These are phyloP conservation scores for Zalophus californianus DNA, from an alignment of 2,797 vertebrate species.

Conservation along the genomic window DNA sequence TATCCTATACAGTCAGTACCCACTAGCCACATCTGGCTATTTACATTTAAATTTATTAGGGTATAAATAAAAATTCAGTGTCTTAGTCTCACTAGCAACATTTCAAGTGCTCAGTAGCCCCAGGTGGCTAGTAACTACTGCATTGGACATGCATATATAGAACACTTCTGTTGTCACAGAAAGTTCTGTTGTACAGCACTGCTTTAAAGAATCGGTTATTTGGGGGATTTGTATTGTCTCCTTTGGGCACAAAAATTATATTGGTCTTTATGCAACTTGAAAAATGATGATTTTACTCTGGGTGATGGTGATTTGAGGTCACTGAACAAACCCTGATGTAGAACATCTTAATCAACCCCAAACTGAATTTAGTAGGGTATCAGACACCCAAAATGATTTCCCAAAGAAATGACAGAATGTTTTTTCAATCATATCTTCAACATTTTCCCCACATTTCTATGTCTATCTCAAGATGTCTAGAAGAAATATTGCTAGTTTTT, in stretches of 20 bases:
- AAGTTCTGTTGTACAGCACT: not conserved
- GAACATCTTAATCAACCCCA: conserved; percentile 25
- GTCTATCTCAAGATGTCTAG: conserved; percentile 51
- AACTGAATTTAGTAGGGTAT: not conserved
- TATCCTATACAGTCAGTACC: not conserved
- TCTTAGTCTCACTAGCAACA: not conserved
- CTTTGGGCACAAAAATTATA: not conserved
- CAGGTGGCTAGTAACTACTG: not conserved
- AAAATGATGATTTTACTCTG: not conserved
- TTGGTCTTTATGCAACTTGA: not conserved
- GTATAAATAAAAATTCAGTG: conserved; percentile 12
- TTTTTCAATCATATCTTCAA: conserved; percentile 37
- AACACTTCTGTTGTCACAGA: not conserved
- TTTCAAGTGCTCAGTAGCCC: not conserved
- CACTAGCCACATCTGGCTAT: not conserved
- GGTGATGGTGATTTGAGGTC: not conserved
- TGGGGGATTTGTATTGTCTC: not conserved
- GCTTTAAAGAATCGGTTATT: not conserved
- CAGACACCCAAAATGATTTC: conserved; percentile 48
- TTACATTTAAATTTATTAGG: conserved; percentile 36
- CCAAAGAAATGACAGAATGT: not conserved
- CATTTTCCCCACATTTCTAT: conserved; percentile 41
- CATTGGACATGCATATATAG: not conserved
- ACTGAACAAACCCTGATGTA: not conserved
- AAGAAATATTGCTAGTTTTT: conserved; percentile 49